phyloP scores from a whole-genome alignment of 2,797 vertebrate genomes.

The Phyllotis vaccarum region DNA sequence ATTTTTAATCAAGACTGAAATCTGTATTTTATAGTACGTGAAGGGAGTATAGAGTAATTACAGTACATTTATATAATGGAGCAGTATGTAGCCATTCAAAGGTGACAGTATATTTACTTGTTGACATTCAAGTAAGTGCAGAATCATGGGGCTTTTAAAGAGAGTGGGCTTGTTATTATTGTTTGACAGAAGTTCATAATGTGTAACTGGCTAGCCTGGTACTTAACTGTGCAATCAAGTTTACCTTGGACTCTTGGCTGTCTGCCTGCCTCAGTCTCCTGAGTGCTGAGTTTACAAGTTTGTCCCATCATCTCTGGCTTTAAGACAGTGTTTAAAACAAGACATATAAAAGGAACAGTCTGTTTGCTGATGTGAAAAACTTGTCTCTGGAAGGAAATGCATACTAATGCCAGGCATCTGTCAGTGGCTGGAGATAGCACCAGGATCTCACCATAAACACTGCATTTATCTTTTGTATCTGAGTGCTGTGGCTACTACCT shows the following conservation, averaged over 20 bases:
- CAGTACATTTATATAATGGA: background rate
- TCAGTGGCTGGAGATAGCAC: constrained; percentile 7
- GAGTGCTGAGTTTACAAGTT: background rate
- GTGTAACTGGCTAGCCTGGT: background rate
- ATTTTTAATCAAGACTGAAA: constrained; percentile 28
- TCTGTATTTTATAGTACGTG: background rate
- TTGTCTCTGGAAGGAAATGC: background rate
- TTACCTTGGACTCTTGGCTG: background rate
- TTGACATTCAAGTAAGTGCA: constrained; percentile 8
- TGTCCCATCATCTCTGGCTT: background rate
- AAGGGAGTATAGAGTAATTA: constrained; percentile 48
- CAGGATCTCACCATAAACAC: background rate
- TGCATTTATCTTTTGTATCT: constrained; percentile 27
- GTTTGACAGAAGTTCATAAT: background rate
- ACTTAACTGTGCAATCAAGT: background rate
- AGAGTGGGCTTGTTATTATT: background rate
- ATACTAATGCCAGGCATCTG: background rate
- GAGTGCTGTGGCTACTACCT: constrained; percentile 3
- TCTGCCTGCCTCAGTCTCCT: background rate
- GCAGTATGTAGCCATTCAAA: background rate
- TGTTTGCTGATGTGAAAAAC: background rate
- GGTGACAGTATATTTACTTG: background rate
- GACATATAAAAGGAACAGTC: background rate
- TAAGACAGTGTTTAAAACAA: constrained; percentile 38
- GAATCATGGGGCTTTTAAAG: background rate